phyloP scores from a whole-genome alignment of 2,888 invertebrate species.

The Limulus polyphemus region DNA sequence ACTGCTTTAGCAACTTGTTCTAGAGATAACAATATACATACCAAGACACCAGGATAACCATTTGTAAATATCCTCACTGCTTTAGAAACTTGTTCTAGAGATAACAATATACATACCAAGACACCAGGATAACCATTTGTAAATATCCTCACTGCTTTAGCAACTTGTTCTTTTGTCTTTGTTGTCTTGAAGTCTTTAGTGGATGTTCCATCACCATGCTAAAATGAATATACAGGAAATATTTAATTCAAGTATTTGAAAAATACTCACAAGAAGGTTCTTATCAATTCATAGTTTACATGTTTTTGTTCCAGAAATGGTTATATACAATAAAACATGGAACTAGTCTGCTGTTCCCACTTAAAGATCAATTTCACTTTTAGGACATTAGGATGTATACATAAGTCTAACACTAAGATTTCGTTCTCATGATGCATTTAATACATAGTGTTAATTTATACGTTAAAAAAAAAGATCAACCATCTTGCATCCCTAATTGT shows the following conservation, averaged over 20 bases:
- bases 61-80: constrained; percentile 69
- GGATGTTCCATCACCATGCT: constrained; percentile 72
- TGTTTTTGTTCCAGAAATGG: too few relatives aligned
- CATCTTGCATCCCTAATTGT: too few relatives aligned
- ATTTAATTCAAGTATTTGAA: not conserved
- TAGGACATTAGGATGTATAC: too few relatives aligned
- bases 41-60: constrained; percentile 63
- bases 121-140: constrained; percentile 63
- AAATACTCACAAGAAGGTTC: not conserved
- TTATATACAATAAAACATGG: too few relatives aligned
- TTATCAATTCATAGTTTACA: not conserved
- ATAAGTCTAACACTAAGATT: too few relatives aligned
- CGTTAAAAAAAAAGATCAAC: too few relatives aligned
- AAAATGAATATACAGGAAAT: constrained; percentile 22
- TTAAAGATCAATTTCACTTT: too few relatives aligned
- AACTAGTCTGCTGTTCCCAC: too few relatives aligned
- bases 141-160: constrained; percentile 66
- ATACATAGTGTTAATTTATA: too few relatives aligned
- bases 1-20: constrained; percentile 44
- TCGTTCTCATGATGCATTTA: too few relatives aligned
- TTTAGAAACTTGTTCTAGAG: constrained; percentile 44
- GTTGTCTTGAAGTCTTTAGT: constrained; percentile 93
- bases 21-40: constrained; percentile 41
- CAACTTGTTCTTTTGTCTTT: constrained; percentile 61
- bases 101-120: constrained; percentile 48